These are phyloP conservation scores for Pteropus rufus DNA, from an alignment of 2,797 vertebrate species.

Conservation along the genomic window DNA sequence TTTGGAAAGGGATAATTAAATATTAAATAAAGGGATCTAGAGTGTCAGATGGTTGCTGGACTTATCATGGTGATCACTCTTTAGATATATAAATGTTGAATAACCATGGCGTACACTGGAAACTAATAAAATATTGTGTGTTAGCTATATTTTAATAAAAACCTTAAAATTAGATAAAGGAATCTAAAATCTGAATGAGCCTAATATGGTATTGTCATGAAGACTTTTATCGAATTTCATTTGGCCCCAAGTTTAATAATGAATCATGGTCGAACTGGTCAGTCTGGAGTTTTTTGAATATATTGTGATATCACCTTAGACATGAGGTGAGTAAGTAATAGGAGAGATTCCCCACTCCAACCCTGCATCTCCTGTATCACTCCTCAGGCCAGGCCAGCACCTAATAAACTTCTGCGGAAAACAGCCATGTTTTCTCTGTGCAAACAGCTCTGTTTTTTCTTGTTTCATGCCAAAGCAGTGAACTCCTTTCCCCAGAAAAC, in stretches of 20 bases:
- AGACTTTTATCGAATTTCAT: neutral
- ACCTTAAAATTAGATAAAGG: neutral
- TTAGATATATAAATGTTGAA: no score
- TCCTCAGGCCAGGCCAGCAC: neutral
- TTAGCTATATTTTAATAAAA: no score
- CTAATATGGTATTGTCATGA: neutral
- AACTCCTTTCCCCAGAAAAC: neutral
- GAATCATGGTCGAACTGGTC: neutral
- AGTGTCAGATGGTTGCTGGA: no score
- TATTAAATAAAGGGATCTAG: conserved; percentile 1
- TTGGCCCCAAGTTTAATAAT: neutral
- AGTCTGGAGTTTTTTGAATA: neutral
- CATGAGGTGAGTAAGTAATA: neutral
- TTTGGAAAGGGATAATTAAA: conserved; percentile 41
- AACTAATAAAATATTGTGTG: no score
- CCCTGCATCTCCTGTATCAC: neutral
- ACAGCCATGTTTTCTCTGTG: neutral
- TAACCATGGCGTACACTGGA: no score
- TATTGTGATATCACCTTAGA: no score
- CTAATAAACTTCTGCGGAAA: conserved; percentile 18
- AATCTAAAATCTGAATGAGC: neutral
- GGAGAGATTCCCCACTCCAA: neutral
- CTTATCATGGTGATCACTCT: no score
- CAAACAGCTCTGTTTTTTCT: neutral
- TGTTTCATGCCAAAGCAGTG: neutral